Percentiles rank a stretch among this genome's conserved stretches.
These are phyloP conservation scores for Protophormia terraenovae DNA, from an alignment of 2,888 invertebrate genomes.

Conservation along the genomic window DNA sequence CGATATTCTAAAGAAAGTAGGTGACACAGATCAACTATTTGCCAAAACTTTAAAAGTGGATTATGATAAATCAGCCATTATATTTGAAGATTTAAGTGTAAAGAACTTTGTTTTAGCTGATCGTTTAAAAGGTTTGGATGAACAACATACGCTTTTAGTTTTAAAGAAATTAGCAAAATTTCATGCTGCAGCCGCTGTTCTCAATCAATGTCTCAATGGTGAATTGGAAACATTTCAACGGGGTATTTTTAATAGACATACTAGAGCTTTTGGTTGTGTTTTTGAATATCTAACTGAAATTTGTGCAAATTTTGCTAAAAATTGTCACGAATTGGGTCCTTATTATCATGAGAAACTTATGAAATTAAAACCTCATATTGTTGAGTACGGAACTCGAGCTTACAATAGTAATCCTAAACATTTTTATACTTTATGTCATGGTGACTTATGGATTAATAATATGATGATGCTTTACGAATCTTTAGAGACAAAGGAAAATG, in stretches of 20 bases:
- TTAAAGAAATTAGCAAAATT: conserved; percentile 81
- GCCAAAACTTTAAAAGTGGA: conserved; percentile 75
- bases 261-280: conserved; percentile 71
- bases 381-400: conserved; percentile 75
- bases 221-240: conserved; percentile 73
- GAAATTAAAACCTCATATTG: conserved; percentile 72
- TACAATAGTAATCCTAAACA: conserved; percentile 68
- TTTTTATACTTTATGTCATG: conserved; percentile 76
- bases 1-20: conserved; percentile 67
- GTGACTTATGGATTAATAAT: conserved; percentile 79
- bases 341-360: conserved; percentile 75
- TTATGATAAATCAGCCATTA: conserved; percentile 73
- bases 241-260: conserved; percentile 77
- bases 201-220: conserved; percentile 78
- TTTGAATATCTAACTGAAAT: conserved; percentile 73
- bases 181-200: conserved; percentile 82
- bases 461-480: conserved; percentile 74
- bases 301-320: conserved; percentile 73
- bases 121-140: conserved; percentile 78
- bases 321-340: conserved; percentile 73
- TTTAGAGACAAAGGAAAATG: background rate
- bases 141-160: conserved; percentile 78
- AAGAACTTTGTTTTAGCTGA: conserved; percentile 72
- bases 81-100: conserved; percentile 75
- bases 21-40: conserved; percentile 72